Evolutionary conservation across 2,797 vertebrate genomes (phyloP).

Genomic region (Centroberyx gerrardi): DNA sequence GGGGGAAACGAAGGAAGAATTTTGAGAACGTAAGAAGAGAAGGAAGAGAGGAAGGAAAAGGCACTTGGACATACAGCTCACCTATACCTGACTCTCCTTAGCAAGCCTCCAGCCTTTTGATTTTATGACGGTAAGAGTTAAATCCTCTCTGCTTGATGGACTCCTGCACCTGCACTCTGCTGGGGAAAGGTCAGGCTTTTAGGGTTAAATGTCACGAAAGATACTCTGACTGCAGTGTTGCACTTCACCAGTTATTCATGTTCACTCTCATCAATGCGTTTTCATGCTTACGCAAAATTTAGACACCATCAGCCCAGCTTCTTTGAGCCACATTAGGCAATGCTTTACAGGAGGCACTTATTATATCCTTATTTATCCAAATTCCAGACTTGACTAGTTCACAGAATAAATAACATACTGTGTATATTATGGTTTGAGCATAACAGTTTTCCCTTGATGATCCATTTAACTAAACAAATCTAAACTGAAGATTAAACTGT

Average conservation of each 20-base stretch:
- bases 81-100: constrained; percentile 73
- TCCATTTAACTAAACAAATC: neutral
- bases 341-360: neutral
- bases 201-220: constrained; percentile 24
- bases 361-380: neutral
- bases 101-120: constrained; percentile 55
- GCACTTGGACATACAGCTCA: constrained; percentile 69
- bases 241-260: neutral
- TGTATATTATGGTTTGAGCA: neutral
- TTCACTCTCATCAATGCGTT: neutral
- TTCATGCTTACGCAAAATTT: neutral
- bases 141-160: constrained; percentile 38
- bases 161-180: constrained; percentile 49
- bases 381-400: neutral
- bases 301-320: neutral
- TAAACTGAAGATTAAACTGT: neutral
- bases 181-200: constrained; percentile 33
- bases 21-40: constrained; percentile 76
- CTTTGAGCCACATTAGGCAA: neutral
- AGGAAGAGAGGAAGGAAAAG: constrained; percentile 73
- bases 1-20: constrained; percentile 55
- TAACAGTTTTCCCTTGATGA: neutral
- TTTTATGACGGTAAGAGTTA: constrained; percentile 84
- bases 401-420: neutral
- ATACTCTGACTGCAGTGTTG: constrained; percentile 3